Conservation (phyloP, 2,113 vertebrate genomes). For the Ivindomyrus marchei region DNA sequence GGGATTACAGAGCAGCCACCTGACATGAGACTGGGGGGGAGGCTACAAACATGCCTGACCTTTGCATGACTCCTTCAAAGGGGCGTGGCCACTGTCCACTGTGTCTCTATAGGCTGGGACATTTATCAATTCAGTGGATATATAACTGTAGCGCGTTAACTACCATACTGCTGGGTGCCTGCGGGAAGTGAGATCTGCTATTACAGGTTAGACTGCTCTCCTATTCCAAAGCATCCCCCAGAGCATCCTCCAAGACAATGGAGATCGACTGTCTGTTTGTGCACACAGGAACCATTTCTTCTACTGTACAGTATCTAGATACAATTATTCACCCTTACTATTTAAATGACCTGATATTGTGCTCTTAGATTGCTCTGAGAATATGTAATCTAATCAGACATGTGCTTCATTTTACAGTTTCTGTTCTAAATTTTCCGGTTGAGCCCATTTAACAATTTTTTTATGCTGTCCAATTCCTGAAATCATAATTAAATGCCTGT, state of each 20-base stretch:
- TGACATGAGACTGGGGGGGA: background rate
- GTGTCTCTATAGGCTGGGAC: background rate
- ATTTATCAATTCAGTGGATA: background rate
- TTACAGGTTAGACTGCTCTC: conserved; percentile 66
- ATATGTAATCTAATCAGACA: background rate
- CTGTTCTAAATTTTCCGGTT: background rate
- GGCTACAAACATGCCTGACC: background rate
- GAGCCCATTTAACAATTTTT: background rate
- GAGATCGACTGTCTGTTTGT: conserved; percentile 19
- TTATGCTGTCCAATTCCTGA: background rate
- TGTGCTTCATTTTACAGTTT: background rate
- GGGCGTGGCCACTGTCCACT: background rate
- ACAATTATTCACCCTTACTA: background rate
- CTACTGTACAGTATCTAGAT: background rate
- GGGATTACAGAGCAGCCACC: background rate
- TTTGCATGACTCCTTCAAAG: background rate
- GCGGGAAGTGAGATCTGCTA: conserved; percentile 81
- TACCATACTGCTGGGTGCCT: conserved; percentile 54
- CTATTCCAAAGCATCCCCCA: background rate
- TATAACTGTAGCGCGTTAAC: background rate
- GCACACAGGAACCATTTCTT: conserved; percentile 60
- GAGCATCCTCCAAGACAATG: background rate
- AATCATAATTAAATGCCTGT: background rate
- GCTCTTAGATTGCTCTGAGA: background rate
- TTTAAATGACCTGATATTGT: background rate